Conservation (phyloP, 2,797 vertebrate species). For the Anguilla marmorata region DNA sequence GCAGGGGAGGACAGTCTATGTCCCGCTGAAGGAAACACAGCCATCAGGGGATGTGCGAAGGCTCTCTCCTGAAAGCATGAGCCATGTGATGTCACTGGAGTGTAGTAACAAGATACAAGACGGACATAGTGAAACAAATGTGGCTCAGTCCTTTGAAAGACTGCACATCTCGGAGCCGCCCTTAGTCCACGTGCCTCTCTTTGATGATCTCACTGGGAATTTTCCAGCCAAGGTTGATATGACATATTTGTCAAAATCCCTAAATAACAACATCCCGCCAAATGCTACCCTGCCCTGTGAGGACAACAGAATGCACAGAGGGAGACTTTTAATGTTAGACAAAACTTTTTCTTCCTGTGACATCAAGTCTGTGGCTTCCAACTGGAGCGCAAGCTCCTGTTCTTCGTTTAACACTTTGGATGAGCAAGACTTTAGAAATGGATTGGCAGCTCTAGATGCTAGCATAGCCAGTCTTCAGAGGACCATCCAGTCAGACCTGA, state of each 20-base stretch:
- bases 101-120: constrained; percentile 21
- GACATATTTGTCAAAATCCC: background rate
- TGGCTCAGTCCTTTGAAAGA: background rate
- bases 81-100: constrained; percentile 42
- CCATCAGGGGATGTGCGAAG: constrained; percentile 1
- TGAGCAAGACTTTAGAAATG: constrained; percentile 84
- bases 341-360: constrained; percentile 67
- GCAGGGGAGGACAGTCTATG: constrained; percentile 64
- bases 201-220: constrained; percentile 16
- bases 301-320: background rate
- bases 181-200: background rate
- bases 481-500: constrained; percentile 75
- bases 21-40: constrained; percentile 67
- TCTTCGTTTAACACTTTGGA: constrained; percentile 86
- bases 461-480: constrained; percentile 85
- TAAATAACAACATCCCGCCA: background rate
- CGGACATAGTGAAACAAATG: constrained; percentile 1
- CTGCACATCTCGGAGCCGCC: background rate
- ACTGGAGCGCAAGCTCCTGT: constrained; percentile 77
- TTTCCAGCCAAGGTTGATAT: constrained; percentile 14
- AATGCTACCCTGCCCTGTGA: background rate
- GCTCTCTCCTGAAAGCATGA: background rate
- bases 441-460: constrained; percentile 87
- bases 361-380: constrained; percentile 66
- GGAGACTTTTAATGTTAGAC: constrained; percentile 38